Percentiles rank a stretch among this genome's conserved stretches.
These are phyloP conservation scores for Hypercompe scribonia DNA, from an alignment of 2,888 invertebrate genomes.

Conservation along the genomic window DNA sequence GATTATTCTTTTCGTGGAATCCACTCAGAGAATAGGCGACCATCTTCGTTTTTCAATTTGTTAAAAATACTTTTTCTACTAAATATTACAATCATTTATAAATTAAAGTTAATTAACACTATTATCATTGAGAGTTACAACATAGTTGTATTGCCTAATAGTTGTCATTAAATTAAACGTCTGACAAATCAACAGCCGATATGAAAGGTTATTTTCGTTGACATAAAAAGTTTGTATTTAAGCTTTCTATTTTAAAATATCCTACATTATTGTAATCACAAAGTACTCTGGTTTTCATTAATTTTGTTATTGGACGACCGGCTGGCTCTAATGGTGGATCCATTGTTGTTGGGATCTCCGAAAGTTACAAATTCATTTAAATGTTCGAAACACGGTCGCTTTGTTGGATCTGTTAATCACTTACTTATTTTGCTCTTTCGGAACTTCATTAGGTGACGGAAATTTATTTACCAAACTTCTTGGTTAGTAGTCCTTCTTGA, in stretches of 20 bases:
- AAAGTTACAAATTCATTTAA: slow-evolving; percentile 78
- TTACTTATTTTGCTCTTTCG: slow-evolving; percentile 68
- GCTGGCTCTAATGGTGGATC: slow-evolving; percentile 60
- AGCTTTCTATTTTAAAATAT: slow-evolving; percentile 2
- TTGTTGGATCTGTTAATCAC: slow-evolving; percentile 64
- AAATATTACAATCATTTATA: background rate
- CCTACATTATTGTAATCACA: slow-evolving; percentile 25
- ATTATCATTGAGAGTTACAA: background rate
- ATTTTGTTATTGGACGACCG: slow-evolving; percentile 58
- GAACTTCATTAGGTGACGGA: slow-evolving; percentile 56
- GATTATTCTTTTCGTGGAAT: slow-evolving; percentile 9
- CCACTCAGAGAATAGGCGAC: background rate
- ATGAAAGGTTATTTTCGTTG: background rate
- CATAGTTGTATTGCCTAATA: background rate
- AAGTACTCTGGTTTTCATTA: slow-evolving; percentile 54
- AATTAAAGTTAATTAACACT: background rate
- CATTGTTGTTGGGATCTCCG: slow-evolving; percentile 63
- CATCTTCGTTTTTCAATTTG: background rate
- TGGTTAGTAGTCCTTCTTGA: slow-evolving; percentile 21
- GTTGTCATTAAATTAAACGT: background rate
- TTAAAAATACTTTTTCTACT: background rate
- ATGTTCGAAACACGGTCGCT: slow-evolving; percentile 66
- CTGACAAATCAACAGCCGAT: background rate
- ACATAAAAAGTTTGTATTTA: background rate
- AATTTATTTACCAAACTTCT: slow-evolving; percentile 50